Evolutionary conservation across 2,113 vertebrate genomes (phyloP).

Genomic region (Lagopus muta): DNA sequence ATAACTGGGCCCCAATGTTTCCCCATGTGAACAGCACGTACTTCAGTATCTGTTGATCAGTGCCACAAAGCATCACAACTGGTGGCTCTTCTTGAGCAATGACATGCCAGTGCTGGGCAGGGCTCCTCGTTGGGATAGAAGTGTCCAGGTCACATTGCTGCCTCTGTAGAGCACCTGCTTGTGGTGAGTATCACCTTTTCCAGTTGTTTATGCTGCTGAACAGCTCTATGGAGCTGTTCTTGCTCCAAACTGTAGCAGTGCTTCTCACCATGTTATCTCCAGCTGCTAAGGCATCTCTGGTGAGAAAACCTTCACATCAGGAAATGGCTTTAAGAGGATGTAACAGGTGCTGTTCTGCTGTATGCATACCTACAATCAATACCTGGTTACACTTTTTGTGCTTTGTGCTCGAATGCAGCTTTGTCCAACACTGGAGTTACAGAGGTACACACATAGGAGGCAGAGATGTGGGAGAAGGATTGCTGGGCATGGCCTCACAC

Average conservation of each 20-base stretch:
- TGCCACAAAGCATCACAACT: neutral
- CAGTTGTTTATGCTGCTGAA: neutral
- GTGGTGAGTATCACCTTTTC: neutral
- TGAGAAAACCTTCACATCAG: neutral
- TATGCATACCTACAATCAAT: neutral
- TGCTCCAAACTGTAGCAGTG: neutral
- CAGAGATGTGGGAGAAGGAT: neutral
- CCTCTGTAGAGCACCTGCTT: neutral
- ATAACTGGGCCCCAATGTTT: neutral
- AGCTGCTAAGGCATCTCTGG: neutral
- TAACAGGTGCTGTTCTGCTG: neutral
- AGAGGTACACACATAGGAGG: too few relatives aligned
- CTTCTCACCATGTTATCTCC: neutral
- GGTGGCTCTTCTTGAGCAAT: neutral
- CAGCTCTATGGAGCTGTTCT: neutral
- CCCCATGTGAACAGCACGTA: neutral
- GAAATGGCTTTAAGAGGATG: neutral
- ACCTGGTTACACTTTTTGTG: neutral
- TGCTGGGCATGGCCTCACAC: neutral
- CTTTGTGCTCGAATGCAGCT: neutral
- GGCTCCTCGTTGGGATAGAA: neutral
- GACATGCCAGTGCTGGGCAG: neutral
- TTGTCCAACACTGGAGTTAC: neutral
- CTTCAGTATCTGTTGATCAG: neutral
- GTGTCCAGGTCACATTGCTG: neutral